Conservation (phyloP, 2,797 vertebrate species). For the Poecilia wingei region DNA sequence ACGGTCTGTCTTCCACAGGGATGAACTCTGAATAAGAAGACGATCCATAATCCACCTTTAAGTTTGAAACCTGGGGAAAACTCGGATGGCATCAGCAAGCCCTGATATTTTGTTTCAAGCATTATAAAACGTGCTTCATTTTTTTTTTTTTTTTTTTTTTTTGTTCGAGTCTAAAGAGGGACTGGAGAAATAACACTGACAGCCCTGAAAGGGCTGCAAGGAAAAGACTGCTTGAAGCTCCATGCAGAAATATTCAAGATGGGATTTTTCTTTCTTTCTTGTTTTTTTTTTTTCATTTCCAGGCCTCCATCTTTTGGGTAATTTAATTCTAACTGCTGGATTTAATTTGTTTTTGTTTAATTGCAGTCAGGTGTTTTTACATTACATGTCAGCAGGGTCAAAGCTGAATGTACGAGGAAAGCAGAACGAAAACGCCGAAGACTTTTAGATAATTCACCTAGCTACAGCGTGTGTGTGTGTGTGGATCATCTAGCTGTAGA, state of each 20-base stretch:
- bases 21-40: slow-evolving; percentile 95
- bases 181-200: slow-evolving; percentile 52
- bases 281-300: slow-evolving; percentile 43
- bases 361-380: slow-evolving; percentile 63
- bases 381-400: slow-evolving; percentile 67
- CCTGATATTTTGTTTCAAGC: slow-evolving; percentile 63
- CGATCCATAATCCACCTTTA: slow-evolving; percentile 80
- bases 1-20: slow-evolving; percentile 81
- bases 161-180: slow-evolving; percentile 58
- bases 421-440: slow-evolving; percentile 48
- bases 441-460: slow-evolving; percentile 77
- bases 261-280: slow-evolving; percentile 76
- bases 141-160: slow-evolving; percentile 1
- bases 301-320: slow-evolving; percentile 81
- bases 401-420: slow-evolving; percentile 57
- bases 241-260: slow-evolving; percentile 46
- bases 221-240: slow-evolving; percentile 69
- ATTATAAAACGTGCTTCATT: slow-evolving; percentile 74
- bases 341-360: slow-evolving; percentile 49
- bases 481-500: slow-evolving; percentile 75
- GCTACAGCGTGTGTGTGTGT: slow-evolving; percentile 61
- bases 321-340: slow-evolving; percentile 78
- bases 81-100: slow-evolving; percentile 77
- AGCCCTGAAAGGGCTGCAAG: slow-evolving; percentile 34
- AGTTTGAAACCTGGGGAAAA: slow-evolving; percentile 80